These are phyloP conservation scores for Galaxias olidus DNA, from an alignment of 2,797 vertebrate species.

Conservation along the genomic window DNA sequence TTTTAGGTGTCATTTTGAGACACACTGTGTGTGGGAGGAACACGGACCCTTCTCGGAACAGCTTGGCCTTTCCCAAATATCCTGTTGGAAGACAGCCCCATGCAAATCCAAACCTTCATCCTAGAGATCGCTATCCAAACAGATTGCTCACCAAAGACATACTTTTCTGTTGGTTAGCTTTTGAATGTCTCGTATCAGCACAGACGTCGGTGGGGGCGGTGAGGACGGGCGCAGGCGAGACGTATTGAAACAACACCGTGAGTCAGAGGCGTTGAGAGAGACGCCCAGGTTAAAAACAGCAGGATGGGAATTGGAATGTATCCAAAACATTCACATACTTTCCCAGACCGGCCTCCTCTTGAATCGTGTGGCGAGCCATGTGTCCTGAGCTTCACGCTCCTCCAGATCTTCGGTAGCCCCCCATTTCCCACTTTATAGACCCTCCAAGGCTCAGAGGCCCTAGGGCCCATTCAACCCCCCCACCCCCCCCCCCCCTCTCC, in stretches of 20 bases:
- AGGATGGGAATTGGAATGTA: constrained; percentile 52
- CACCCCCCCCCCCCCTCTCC: not conserved
- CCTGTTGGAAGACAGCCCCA: constrained; percentile 16
- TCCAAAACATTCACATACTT: constrained; percentile 62
- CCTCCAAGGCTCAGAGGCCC: too few species aligned
- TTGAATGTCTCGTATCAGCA: not conserved
- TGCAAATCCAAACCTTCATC: not conserved
- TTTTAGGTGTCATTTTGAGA: not conserved
- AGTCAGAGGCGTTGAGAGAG: constrained; percentile 39
- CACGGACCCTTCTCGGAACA: not conserved
- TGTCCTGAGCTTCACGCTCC: constrained; percentile 61
- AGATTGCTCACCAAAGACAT: not conserved
- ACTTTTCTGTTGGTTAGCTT: not conserved
- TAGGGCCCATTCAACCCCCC: not conserved
- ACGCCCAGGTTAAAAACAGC: constrained; percentile 27
- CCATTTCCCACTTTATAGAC: too few species aligned
- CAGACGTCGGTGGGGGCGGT: constrained; percentile 1
- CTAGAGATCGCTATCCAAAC: too few species aligned
- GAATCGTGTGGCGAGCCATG: constrained; percentile 50
- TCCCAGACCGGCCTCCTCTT: constrained; percentile 42
- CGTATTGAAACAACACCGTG: constrained; percentile 30
- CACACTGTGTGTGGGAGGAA: constrained; percentile 4
- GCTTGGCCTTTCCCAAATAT: constrained; percentile 3
- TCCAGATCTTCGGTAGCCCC: not conserved
- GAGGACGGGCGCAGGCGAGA: constrained; percentile 9